Evolutionary conservation across 2,888 invertebrate species (phyloP), one percentile per base, ranked within the genome.

Genomic region (Euzophera pinguis): DNA sequence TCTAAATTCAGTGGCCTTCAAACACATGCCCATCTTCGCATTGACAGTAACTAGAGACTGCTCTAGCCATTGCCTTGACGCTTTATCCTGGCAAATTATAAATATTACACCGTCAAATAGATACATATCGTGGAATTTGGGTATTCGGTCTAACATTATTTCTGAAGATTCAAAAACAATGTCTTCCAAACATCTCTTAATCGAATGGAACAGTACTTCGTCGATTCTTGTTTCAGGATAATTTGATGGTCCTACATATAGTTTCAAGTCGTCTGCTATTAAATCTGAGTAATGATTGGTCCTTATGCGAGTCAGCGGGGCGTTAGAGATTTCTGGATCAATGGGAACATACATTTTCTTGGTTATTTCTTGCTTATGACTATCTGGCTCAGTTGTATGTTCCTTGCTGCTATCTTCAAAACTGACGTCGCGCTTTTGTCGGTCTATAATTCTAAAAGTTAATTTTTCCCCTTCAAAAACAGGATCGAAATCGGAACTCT

Each of bases 91-190:
- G 37, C 87, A 86, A 8, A 89, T 88, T 1, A 87, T 73, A 52
- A 89, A 89, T 8, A 88, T 86, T 0, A 87, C 87, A 1, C 89
- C 89, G 48, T 89, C 89, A 50, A 87, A 87, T 16, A 88, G 56
- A 52, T 89, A 88, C 56, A 88, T 77, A 35, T 89, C 88, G 49
- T 87, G 83, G 35, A 84, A 78, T 58, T 74, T 82, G 0, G 87
- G 88, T 43, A 79, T 64, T 0, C 58, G 60, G 0, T 65, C 67
- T 69, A 71, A 0, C 61, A 59, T 0, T 71, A 41, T 68, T 13
- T 69, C 67, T 2, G 75, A 52, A 0, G 60, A 60, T 13, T 80
- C 76, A 22, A 71, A 60, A 0, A 85, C 69, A 9, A 83, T 67
- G 8, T 63, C 67, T 53, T 87, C 86, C 1, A 88, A 66, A 0